These are phyloP conservation scores for Lithobates pipiens DNA, from an alignment of 2,797 vertebrate species.

Conservation along the genomic window DNA sequence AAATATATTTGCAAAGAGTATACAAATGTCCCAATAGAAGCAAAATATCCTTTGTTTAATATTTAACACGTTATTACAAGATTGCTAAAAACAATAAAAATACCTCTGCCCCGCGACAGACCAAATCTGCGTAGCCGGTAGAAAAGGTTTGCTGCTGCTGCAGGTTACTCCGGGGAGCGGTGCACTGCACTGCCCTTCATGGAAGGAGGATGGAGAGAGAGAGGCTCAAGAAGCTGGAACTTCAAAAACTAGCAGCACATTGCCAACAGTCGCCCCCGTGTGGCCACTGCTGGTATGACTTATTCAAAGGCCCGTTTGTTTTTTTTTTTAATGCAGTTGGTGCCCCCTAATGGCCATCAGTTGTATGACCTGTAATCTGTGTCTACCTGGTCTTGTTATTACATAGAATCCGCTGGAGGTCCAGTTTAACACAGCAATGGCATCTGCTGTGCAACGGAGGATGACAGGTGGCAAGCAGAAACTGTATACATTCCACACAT, in stretches of 20 bases:
- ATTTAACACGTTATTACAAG: constrained; percentile 89
- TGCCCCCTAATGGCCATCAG: neutral
- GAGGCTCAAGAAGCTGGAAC: constrained; percentile 58
- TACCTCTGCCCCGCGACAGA: constrained; percentile 68
- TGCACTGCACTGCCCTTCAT: constrained; percentile 72
- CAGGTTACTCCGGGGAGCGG: constrained; percentile 76
- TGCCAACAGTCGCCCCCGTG: neutral
- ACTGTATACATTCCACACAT: too few relatives aligned
- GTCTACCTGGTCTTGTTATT: too few relatives aligned
- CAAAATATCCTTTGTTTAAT: constrained; percentile 83
- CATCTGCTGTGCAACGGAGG: too few relatives aligned
- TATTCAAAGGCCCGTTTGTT: neutral
- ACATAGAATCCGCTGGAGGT: too few relatives aligned
- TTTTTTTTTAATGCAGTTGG: too few relatives aligned
- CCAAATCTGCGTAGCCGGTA: constrained; percentile 75
- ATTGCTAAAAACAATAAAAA: constrained; percentile 84
- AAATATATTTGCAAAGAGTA: constrained; percentile 88
- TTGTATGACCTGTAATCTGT: neutral
- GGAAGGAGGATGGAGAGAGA: constrained; percentile 67
- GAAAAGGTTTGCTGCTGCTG: constrained; percentile 74
- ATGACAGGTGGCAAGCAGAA: neutral
- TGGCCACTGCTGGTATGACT: neutral
- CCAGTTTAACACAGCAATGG: neutral
- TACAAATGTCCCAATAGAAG: constrained; percentile 90
- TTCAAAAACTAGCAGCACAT: neutral